Evolutionary conservation across 2,797 vertebrate genomes (phyloP).

Genomic region (Euphonia xanthogaster): DNA sequence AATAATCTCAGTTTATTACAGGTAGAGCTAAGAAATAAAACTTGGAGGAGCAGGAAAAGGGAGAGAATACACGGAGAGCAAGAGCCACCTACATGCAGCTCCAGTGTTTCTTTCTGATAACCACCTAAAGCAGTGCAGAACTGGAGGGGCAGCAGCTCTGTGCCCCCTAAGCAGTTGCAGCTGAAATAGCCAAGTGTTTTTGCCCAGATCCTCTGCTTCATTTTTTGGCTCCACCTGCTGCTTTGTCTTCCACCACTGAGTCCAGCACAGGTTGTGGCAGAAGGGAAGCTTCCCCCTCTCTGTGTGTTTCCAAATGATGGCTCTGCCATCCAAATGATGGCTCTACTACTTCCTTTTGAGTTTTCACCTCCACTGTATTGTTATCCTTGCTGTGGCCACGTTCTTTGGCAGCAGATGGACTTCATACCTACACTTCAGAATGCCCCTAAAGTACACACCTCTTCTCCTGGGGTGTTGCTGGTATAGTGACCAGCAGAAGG

Average conservation of each 20-base stretch:
- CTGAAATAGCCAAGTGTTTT: background rate
- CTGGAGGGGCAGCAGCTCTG: rapidly evolving
- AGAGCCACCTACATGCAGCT: background rate
- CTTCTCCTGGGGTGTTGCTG: background rate
- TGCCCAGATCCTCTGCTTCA: background rate
- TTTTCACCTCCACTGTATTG: background rate
- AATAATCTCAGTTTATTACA: background rate
- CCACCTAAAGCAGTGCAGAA: background rate
- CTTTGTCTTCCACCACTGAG: background rate
- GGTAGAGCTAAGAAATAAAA: slow-evolving; percentile 28
- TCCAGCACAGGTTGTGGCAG: rapidly evolving
- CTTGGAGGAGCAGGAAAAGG: background rate
- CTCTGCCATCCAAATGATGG: background rate
- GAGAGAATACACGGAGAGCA: background rate
- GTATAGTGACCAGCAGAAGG: rapidly evolving
- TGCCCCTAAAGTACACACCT: rapidly evolving
- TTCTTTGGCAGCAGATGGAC: background rate
- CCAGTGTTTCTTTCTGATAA: background rate
- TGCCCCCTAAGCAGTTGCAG: background rate
- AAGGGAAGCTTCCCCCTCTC: background rate
- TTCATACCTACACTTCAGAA: background rate
- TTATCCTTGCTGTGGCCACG: background rate
- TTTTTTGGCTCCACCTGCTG: background rate
- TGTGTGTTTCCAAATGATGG: background rate
- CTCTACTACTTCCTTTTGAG: background rate